Evolutionary conservation across 92 coral and sea anemone species (phyloP).

Genomic region (Parazoanthus atlanticus): DNA sequence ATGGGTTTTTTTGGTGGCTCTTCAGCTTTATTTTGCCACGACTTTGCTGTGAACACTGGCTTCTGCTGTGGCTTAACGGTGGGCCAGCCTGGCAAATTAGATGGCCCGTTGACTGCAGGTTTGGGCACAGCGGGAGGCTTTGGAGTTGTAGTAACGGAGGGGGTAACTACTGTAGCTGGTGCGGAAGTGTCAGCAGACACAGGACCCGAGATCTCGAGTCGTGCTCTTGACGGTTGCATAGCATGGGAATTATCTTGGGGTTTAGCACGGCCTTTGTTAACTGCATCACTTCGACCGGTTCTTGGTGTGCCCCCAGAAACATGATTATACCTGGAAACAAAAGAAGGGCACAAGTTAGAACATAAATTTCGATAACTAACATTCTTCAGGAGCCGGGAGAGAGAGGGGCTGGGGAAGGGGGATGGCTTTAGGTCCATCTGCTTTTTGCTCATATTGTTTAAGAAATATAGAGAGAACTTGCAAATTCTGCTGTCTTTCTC

Average conservation of each 20-base stretch:
- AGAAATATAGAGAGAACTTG: background rate
- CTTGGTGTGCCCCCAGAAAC: conserved; percentile 15
- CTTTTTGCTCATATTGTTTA: background rate
- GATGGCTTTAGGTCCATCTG: no score
- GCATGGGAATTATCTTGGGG: background rate
- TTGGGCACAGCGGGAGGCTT: conserved; percentile 17
- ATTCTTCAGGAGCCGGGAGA: background rate
- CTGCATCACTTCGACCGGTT: conserved; percentile 3
- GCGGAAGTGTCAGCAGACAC: background rate
- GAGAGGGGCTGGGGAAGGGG: no score
- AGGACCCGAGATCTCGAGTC: conserved; percentile 35
- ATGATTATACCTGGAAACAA: conserved; percentile 26
- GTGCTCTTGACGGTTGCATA: background rate
- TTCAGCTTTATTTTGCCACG: conserved; percentile 21
- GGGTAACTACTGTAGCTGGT: conserved; percentile 19
- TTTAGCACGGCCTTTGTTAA: background rate
- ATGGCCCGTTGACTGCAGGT: conserved; percentile 5
- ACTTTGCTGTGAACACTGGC: conserved; percentile 30
- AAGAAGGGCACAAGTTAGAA: background rate
- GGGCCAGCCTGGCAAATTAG: conserved; percentile 25
- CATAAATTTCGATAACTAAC: background rate
- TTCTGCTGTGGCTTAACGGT: conserved; percentile 15
- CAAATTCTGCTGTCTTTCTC: background rate
- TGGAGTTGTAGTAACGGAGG: conserved; percentile 20
- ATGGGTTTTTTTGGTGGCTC: conserved; percentile 24